A percentile compares a stretch with the other conserved stretches of the same genome.
phyloP scores from a whole-genome alignment of 2,797 vertebrate species.

The Galago senegalensis region DNA sequence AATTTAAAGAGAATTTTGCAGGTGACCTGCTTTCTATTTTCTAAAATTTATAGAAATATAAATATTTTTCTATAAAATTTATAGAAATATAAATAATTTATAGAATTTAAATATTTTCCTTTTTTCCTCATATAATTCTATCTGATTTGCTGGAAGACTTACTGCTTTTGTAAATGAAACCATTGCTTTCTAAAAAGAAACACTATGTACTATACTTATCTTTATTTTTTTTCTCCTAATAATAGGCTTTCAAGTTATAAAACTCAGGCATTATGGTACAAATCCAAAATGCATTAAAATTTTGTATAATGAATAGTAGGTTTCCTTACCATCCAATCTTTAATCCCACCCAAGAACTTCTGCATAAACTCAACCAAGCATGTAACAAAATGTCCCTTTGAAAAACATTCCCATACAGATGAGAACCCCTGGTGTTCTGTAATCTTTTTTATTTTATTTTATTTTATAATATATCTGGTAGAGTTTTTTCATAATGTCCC shows the following conservation, averaged over 20 bases:
- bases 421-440: not conserved
- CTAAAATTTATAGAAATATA: not conserved
- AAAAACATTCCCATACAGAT: not conserved
- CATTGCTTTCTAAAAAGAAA: not conserved
- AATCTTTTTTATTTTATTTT: not conserved
- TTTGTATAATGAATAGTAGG: not conserved
- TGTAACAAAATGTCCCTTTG: not conserved
- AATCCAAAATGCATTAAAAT: not conserved
- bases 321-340: not conserved
- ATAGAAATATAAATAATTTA: not conserved
- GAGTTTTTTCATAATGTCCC: slow-evolving; percentile 4
- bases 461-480: not conserved
- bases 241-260: slow-evolving; percentile 29
- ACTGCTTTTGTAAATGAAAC: slow-evolving; percentile 26
- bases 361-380: not conserved
- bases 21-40: not conserved
- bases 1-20: not conserved
- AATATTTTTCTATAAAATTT: not conserved
- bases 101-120: not conserved
- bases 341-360: not conserved
- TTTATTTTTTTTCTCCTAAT: slow-evolving; percentile 7
- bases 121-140: not conserved
- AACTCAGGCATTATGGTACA: not conserved
- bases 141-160: not conserved
- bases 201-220: not conserved